A percentile compares a stretch with the other conserved stretches of the same genome.
phyloP scores from a whole-genome alignment of 2,797 vertebrate species.

The Halcyon badia region DNA sequence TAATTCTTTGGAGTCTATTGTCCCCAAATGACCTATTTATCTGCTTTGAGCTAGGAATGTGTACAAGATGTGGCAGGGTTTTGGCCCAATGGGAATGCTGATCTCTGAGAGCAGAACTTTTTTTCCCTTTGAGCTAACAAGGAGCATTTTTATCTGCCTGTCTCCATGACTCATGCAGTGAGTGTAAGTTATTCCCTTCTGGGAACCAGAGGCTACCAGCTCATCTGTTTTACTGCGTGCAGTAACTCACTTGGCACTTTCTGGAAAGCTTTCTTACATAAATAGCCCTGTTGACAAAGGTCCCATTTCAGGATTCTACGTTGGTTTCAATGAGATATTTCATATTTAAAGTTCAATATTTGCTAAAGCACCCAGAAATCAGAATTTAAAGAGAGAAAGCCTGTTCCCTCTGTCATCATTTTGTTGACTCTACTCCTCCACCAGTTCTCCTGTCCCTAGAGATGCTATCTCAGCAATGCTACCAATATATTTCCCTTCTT shows the following conservation, averaged over 20 bases:
- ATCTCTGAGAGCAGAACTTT: not conserved
- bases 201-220: not conserved
- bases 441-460: not conserved
- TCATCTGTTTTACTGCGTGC: not conserved
- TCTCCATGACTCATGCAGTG: constrained; percentile 5
- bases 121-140: not conserved
- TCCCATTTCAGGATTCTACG: not conserved
- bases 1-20: not conserved
- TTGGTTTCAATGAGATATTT: not conserved
- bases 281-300: not conserved
- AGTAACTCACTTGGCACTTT: not conserved
- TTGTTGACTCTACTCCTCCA: not conserved
- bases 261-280: not conserved
- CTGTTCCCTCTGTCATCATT: not conserved
- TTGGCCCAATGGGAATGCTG: constrained; percentile 23
- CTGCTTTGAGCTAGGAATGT: not conserved
- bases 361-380: not conserved
- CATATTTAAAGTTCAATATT: not conserved
- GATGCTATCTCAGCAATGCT: not conserved
- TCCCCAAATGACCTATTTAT: not conserved
- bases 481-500: not conserved
- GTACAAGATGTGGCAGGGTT: not conserved
- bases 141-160: constrained; percentile 1
- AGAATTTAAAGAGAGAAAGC: not conserved
- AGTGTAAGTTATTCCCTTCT: not conserved